Percentiles rank a stretch among this genome's conserved stretches.
These are phyloP conservation scores for Acanthochromis polyacanthus DNA, from an alignment of 2,113 vertebrate species.

Conservation along the genomic window DNA sequence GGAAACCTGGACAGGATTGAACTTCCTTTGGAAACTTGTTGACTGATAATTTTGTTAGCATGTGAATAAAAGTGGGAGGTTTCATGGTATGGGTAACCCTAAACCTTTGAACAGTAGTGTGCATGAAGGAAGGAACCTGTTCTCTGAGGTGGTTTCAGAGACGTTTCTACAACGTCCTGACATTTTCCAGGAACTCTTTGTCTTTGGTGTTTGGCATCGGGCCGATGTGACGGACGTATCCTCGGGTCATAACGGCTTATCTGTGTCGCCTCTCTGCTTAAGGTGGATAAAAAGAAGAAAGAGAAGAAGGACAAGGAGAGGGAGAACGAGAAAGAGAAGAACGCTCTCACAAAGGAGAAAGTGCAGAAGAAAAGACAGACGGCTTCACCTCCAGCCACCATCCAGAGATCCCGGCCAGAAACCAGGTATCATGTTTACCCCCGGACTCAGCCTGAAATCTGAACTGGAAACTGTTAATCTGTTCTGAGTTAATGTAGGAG, in stretches of 20 bases:
- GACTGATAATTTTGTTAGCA: too few relatives aligned
- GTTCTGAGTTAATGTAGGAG: not conserved
- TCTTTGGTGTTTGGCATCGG: too few relatives aligned
- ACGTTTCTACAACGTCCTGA: too few relatives aligned
- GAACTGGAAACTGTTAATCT: not conserved
- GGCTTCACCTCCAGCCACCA: conserved; percentile 56
- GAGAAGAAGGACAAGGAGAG: conserved; percentile 98
- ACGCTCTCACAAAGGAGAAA: conserved; percentile 87
- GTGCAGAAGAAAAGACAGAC: conserved; percentile 90
- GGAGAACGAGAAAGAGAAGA: conserved; percentile 96
- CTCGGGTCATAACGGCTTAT: not conserved
- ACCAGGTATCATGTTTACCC: conserved; percentile 68
- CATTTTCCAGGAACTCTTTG: too few relatives aligned
- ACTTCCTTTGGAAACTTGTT: too few relatives aligned
- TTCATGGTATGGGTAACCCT: too few relatives aligned
- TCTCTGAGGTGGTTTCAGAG: too few relatives aligned
- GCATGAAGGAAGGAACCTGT: too few relatives aligned
- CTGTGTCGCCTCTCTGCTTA: conserved; percentile 4
- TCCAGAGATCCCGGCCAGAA: conserved; percentile 76
- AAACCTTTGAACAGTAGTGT: too few relatives aligned
- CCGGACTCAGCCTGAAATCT: too few relatives aligned
- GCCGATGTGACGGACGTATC: not conserved
- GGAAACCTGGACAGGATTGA: too few relatives aligned
- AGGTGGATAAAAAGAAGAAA: conserved; percentile 92
- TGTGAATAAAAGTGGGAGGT: too few relatives aligned